A percentile compares a stretch with the other conserved stretches of the same genome.
phyloP scores from a whole-genome alignment of 2,797 vertebrate species.

The Ctenosaura bakeri region DNA sequence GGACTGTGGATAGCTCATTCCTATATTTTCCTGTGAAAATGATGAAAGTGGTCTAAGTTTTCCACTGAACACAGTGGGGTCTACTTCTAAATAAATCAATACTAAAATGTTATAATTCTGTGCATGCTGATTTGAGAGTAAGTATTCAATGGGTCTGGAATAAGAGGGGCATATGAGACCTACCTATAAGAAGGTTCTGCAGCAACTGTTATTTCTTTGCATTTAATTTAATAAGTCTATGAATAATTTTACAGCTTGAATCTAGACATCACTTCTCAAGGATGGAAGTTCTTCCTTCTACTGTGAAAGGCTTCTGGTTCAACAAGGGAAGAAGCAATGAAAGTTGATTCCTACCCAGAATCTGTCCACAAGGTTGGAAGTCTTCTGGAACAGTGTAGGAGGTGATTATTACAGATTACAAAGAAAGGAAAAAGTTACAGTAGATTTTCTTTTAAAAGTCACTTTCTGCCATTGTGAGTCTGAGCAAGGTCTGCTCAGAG shows the following conservation, averaged over 20 bases:
- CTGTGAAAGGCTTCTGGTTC: background rate
- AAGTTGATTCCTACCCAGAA: background rate
- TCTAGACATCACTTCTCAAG: background rate
- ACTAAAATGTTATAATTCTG: no score
- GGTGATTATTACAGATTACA: no score
- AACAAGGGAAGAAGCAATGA: background rate
- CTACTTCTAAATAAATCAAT: no score
- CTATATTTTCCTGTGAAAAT: no score
- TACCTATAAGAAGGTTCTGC: background rate
- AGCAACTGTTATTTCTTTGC: background rate
- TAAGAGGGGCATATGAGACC: background rate
- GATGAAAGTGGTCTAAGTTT: no score
- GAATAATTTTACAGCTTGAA: background rate
- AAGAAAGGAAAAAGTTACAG: background rate
- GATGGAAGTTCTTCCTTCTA: background rate
- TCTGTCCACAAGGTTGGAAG: background rate
- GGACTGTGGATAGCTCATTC: no score
- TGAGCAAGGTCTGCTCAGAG: background rate
- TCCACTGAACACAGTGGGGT: no score
- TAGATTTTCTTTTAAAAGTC: background rate
- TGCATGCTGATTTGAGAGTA: no score
- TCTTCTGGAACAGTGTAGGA: background rate
- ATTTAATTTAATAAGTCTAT: background rate
- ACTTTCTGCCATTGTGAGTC: background rate
- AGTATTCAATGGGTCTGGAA: no score